Percentiles rank a stretch among this genome's conserved stretches.
Evolutionary conservation across 1,140 invertebrate genomes (phyloP).

Genomic region (Neodiprion fabricii): DNA sequence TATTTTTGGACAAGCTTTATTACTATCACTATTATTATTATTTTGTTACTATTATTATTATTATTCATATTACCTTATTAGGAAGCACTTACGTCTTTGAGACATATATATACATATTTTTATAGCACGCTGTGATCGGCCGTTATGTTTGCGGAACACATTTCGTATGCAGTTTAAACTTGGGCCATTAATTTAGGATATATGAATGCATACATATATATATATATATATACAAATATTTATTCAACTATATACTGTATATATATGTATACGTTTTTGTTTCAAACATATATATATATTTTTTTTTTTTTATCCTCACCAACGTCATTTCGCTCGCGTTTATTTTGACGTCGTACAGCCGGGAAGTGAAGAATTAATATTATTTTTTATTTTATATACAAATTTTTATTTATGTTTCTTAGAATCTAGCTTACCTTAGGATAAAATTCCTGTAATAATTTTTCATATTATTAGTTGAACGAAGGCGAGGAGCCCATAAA

Average conservation of each 20-base stretch:
- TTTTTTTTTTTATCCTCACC: not conserved
- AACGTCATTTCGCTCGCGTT: too few relatives aligned
- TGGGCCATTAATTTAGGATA: constrained; percentile 3
- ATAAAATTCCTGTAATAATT: not conserved
- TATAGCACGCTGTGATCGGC: constrained; percentile 6
- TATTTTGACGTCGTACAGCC: not conserved
- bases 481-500: not conserved
- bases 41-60: not conserved
- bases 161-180: not conserved
- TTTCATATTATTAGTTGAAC: not conserved
- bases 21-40: constrained; percentile 9
- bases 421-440: not conserved
- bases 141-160: not conserved
- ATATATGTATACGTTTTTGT: not conserved
- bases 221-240: not conserved
- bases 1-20: constrained; percentile 12
- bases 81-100: too few relatives aligned
- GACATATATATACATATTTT: not conserved
- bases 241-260: not conserved
- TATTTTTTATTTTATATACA: not conserved
- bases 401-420: not conserved
- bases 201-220: not conserved
- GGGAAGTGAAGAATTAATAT: not conserved
- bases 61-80: too few relatives aligned
- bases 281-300: not conserved